These are phyloP conservation scores for Ichneumoninae sp. DNA, from an alignment of 2,888 invertebrate genomes.

Conservation along the genomic window DNA sequence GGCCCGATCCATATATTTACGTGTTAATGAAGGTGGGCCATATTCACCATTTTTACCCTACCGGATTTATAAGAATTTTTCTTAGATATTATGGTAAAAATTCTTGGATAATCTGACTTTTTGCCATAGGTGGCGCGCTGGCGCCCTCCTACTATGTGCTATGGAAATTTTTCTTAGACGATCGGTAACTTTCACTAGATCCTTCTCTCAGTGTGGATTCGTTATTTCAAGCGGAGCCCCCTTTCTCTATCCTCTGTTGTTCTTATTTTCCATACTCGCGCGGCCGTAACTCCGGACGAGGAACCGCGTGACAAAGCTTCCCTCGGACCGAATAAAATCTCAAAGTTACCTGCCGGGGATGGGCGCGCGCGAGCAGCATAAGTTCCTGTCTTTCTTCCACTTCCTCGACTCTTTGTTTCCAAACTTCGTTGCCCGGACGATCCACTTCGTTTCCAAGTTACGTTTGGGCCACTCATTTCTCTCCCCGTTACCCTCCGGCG, in stretches of 20 bases:
- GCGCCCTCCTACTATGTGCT: too few relatives aligned
- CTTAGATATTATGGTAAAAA: too few relatives aligned
- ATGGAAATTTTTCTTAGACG: too few relatives aligned
- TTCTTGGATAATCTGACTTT: too few relatives aligned
- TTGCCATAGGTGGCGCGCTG: too few relatives aligned
- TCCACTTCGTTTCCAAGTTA: conserved; percentile 65
- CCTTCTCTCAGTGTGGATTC: background rate
- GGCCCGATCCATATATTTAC: too few relatives aligned
- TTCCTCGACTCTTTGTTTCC: conserved; percentile 59
- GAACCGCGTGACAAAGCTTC: conserved; percentile 53
- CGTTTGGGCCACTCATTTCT: conserved; percentile 64
- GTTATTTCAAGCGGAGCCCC: conserved; percentile 1
- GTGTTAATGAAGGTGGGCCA: too few relatives aligned
- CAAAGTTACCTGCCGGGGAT: conserved; percentile 24
- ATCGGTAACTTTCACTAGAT: too few relatives aligned
- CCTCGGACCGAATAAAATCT: conserved; percentile 44
- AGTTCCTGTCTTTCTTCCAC: conserved; percentile 49
- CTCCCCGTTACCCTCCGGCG: conserved; percentile 54
- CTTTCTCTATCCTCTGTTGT: conserved; percentile 1
- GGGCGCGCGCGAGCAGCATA: conserved; percentile 42
- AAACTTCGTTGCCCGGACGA: conserved; percentile 61
- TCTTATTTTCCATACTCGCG: background rate
- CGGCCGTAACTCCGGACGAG: background rate
- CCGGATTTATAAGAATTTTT: too few relatives aligned
- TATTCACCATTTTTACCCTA: too few relatives aligned